Percentiles rank a stretch among this genome's conserved stretches.
Evolutionary conservation across 2,797 vertebrate genomes (phyloP).

Genomic region (Prunella strophiata): DNA sequence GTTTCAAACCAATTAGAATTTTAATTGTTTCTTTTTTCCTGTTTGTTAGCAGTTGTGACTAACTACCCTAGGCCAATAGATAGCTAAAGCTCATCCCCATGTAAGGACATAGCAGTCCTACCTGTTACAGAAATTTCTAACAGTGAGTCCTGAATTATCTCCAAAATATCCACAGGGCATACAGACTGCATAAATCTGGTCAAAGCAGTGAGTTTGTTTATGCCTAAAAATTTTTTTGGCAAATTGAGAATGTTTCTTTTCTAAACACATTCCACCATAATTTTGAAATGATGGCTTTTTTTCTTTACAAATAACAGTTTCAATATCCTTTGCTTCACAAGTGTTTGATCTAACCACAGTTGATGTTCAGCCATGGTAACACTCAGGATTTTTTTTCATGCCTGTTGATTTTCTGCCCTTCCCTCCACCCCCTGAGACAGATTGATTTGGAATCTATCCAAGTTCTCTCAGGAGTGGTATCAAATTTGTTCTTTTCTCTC

Average conservation of each 20-base stretch:
- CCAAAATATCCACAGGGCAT: neutral
- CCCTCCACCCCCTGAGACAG: neutral
- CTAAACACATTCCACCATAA: slow-evolving; percentile 22
- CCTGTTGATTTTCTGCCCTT: slow-evolving; percentile 29
- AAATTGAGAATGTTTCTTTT: slow-evolving; percentile 46
- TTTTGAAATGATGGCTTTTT: slow-evolving; percentile 4
- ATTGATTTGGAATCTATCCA: slow-evolving; percentile 54
- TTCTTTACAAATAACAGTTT: slow-evolving; percentile 47
- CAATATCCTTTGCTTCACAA: slow-evolving; percentile 36
- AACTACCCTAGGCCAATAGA: slow-evolving; percentile 25
- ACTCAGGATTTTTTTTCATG: slow-evolving; percentile 24
- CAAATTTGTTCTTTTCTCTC: slow-evolving; percentile 42
- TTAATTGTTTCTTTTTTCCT: slow-evolving; percentile 49
- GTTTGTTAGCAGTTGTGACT: slow-evolving; percentile 48
- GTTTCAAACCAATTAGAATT: slow-evolving; percentile 64
- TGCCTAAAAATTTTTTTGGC: slow-evolving; percentile 22
- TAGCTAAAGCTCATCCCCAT: neutral
- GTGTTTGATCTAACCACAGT: slow-evolving; percentile 55
- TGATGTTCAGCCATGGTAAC: slow-evolving; percentile 56
- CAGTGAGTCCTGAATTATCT: neutral
- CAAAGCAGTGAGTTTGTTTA: slow-evolving; percentile 37
- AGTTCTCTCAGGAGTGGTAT: neutral
- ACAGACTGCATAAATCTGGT: slow-evolving; percentile 9
- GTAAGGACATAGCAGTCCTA: neutral
- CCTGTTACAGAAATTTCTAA: slow-evolving; percentile 3